Evolutionary conservation across 2,797 vertebrate species (phyloP).

Genomic region (Odontamblyopus rebecca): DNA sequence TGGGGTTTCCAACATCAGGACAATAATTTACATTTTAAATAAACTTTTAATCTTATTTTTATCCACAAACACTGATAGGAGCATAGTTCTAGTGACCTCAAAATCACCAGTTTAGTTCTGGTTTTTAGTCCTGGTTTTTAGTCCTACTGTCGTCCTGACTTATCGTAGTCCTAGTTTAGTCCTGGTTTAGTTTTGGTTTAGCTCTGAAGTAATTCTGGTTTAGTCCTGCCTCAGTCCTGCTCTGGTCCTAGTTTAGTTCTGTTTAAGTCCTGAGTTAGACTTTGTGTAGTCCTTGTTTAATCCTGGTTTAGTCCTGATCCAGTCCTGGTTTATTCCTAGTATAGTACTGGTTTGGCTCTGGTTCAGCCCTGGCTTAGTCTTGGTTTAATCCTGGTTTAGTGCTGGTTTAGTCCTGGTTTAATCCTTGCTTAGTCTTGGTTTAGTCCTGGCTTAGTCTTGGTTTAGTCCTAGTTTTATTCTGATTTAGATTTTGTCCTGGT

Average conservation of each 20-base stretch:
- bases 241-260: too few relatives aligned
- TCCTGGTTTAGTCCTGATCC: neutral
- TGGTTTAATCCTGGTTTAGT: neutral
- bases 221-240: too few relatives aligned
- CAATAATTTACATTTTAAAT: too few relatives aligned
- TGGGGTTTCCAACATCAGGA: too few relatives aligned
- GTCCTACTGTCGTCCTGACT: neutral
- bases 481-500: too few relatives aligned
- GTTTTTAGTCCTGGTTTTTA: neutral
- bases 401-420: neutral
- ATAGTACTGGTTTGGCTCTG: neutral
- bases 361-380: neutral
- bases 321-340: neutral
- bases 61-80: neutral
- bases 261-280: neutral
- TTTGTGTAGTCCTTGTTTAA: neutral
- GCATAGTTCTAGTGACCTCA: too few relatives aligned
- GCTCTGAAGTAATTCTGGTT: too few relatives aligned
- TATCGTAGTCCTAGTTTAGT: too few relatives aligned
- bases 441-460: neutral
- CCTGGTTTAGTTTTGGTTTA: too few relatives aligned
- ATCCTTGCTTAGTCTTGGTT: neutral
- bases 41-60: neutral
- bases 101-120: neutral
- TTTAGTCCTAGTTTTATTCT: too few relatives aligned